These are phyloP conservation scores for Abrostola tripartita DNA, from an alignment of 2,888 invertebrate species.

Conservation along the genomic window DNA sequence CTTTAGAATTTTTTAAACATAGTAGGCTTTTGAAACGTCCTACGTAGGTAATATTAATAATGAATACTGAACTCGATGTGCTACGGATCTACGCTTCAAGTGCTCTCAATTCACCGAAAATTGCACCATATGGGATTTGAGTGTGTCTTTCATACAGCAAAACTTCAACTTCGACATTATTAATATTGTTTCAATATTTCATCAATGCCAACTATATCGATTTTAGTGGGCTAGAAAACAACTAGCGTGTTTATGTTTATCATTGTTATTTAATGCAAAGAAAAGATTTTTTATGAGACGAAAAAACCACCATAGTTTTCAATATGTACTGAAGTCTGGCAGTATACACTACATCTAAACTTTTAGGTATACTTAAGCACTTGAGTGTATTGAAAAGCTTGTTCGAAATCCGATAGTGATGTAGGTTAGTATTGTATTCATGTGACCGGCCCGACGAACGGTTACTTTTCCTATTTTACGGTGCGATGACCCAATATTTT, in stretches of 20 bases:
- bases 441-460: slow-evolving; percentile 26
- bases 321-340: not conserved
- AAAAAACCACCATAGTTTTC: not conserved
- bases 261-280: no score
- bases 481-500: slow-evolving; percentile 51
- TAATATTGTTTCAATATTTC: no score
- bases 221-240: not conserved
- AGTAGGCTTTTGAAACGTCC: no score
- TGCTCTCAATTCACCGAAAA: slow-evolving; percentile 32
- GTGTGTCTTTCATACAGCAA: not conserved
- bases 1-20: no score
- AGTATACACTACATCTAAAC: not conserved
- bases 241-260: not conserved
- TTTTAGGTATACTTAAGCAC: slow-evolving; percentile 6
- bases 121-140: slow-evolving; percentile 16
- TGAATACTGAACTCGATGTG: slow-evolving; percentile 11
- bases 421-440: slow-evolving; percentile 34
- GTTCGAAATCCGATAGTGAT: slow-evolving; percentile 30
- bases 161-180: not conserved
- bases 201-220: no score
- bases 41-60: slow-evolving; percentile 15
- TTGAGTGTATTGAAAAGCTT: slow-evolving; percentile 30
- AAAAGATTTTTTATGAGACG: no score
- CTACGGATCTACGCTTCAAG: slow-evolving; percentile 29
- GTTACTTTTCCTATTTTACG: slow-evolving; percentile 48